Evolutionary conservation across 2,797 vertebrate genomes (phyloP).

Genomic region (Micrastur ruficollis): DNA sequence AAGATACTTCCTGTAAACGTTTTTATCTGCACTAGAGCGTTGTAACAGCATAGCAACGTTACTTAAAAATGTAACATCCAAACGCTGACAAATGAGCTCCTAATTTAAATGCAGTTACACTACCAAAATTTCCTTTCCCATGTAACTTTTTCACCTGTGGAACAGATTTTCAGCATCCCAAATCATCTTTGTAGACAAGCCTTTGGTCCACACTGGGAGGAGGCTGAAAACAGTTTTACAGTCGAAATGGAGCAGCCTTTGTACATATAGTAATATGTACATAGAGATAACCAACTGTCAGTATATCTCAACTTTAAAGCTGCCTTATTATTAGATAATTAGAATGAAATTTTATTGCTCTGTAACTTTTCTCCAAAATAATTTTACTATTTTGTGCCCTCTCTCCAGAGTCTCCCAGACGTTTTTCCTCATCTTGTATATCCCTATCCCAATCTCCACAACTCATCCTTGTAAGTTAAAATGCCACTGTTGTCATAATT

Average conservation of each 20-base stretch:
- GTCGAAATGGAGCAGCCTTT: neutral
- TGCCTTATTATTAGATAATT: neutral
- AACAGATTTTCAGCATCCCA: neutral
- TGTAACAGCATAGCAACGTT: neutral
- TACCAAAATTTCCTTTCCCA: neutral
- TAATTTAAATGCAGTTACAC: neutral
- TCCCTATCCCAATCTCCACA: neutral
- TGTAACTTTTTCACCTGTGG: neutral
- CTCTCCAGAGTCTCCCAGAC: neutral
- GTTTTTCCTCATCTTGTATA: neutral
- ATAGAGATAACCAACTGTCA: neutral
- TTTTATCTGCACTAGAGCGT: neutral
- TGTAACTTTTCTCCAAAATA: neutral
- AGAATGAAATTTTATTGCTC: neutral
- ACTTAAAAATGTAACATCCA: neutral
- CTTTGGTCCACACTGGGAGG: neutral
- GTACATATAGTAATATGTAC: neutral
- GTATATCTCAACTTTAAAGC: neutral
- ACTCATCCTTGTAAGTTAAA: neutral
- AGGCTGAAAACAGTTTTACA: neutral
- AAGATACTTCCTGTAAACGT: neutral
- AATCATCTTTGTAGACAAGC: neutral
- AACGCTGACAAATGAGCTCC: neutral
- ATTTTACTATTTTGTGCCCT: neutral
- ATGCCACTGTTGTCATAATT: neutral